Conservation (phyloP, 2,113 vertebrate genomes). For the Tachysurus vachellii region DNA sequence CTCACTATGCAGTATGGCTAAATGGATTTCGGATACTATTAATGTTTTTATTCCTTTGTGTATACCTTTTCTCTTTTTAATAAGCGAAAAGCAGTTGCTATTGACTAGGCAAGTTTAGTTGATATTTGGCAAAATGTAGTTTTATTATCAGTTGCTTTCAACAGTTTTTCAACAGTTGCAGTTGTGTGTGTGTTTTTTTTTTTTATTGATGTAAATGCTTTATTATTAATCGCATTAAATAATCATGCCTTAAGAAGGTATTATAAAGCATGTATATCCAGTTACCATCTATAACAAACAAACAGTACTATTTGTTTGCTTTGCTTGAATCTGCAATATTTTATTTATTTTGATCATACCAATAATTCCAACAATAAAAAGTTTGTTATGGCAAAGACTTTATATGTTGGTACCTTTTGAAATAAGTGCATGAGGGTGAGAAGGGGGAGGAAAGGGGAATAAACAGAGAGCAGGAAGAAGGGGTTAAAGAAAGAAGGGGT, state of each 20-base stretch:
- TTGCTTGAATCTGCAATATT: neutral
- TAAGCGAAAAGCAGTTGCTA: neutral
- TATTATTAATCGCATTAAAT: neutral
- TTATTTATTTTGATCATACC: too few relatives aligned
- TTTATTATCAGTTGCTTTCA: neutral
- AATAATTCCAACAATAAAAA: neutral
- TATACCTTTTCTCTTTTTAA: conserved; percentile 16
- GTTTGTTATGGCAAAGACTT: neutral
- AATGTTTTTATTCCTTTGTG: conserved; percentile 24
- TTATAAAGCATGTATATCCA: neutral
- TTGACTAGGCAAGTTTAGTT: neutral
- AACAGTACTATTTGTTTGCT: neutral
- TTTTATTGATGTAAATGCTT: neutral
- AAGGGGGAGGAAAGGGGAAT: conserved; percentile 13
- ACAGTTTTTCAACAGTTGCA: neutral
- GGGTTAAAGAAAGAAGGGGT: conserved; percentile 20
- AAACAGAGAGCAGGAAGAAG: conserved; percentile 22
- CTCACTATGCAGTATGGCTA: neutral
- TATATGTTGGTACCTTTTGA: neutral
- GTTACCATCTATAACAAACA: neutral
- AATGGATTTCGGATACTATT: conserved; percentile 28
- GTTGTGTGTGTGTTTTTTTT: neutral
- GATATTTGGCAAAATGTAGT: conserved; percentile 34
- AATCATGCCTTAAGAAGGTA: neutral
- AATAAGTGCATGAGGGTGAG: neutral